Conservation (phyloP, 1,140 invertebrate species). For the Harlomillsia oculata region DNA sequence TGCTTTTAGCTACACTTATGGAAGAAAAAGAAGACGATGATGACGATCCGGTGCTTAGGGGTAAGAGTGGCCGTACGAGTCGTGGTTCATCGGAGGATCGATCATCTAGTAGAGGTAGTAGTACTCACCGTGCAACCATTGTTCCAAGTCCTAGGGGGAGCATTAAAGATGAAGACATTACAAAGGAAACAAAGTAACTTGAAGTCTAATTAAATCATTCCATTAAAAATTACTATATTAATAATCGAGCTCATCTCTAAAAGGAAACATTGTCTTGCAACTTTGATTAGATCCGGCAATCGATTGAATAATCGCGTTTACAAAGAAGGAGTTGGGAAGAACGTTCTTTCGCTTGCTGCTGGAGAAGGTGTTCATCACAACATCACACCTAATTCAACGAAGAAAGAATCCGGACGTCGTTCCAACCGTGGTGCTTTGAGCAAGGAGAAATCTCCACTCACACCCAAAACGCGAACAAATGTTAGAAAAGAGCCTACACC, state of each 20-base stretch:
- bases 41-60: constrained; percentile 9
- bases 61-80: constrained; percentile 24
- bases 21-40: constrained; percentile 31
- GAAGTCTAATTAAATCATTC: not conserved
- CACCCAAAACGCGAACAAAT: constrained; percentile 27
- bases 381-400: not conserved
- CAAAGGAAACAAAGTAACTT: constrained; percentile 23
- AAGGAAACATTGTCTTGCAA: too few species aligned
- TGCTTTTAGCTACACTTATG: constrained; percentile 18
- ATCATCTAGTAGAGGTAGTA: constrained; percentile 31
- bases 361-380: not conserved
- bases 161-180: constrained; percentile 21
- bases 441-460: constrained; percentile 22
- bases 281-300: constrained; percentile 10
- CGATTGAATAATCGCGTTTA: constrained; percentile 7
- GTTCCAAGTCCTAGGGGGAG: not conserved
- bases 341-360: too few species aligned
- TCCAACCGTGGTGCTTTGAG: constrained; percentile 12
- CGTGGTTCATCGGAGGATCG: constrained; percentile 32
- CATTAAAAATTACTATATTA: not conserved
- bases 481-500: constrained; percentile 13
- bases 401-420: constrained; percentile 5
- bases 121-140: constrained; percentile 15
- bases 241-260: not conserved
- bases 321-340: too few species aligned